Percentiles rank a stretch among this genome's conserved stretches.
Conservation (phyloP, 2,113 vertebrate genomes). For the Zeus faber region DNA sequence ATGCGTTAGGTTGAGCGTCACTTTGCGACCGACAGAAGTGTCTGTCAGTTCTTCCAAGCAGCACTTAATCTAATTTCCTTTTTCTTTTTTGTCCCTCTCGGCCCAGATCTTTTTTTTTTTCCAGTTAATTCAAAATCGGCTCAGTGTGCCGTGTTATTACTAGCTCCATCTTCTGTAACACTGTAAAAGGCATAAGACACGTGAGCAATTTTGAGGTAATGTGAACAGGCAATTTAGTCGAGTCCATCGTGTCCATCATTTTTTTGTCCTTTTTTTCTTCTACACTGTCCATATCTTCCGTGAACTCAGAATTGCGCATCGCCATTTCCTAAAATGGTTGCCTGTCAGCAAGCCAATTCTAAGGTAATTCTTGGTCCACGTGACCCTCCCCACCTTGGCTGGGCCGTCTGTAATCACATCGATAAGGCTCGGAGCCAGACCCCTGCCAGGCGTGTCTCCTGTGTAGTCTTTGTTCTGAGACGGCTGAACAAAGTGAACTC, state of each 20-base stretch:
- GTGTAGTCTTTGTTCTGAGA: constrained; percentile 37
- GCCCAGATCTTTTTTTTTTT: no score
- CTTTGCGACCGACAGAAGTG: no score
- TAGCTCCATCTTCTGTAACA: constrained; percentile 2
- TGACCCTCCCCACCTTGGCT: constrained; percentile 37
- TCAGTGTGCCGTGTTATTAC: no score
- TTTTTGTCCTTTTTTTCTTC: not conserved
- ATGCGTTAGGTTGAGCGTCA: no score
- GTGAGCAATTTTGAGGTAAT: not conserved
- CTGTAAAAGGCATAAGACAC: not conserved
- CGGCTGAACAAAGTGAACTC: constrained; percentile 15
- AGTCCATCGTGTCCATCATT: not conserved
- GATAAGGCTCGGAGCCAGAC: constrained; percentile 28
- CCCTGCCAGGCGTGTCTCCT: constrained; percentile 1
- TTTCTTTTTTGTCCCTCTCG: no score
- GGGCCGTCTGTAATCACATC: constrained; percentile 35
- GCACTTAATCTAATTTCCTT: no score
- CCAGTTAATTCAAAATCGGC: no score
- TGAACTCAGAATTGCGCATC: constrained; percentile 4
- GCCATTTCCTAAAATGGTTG: constrained; percentile 11
- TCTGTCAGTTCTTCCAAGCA: no score
- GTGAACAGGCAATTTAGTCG: not conserved
- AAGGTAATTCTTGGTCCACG: constrained; percentile 24
- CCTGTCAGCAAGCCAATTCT: not conserved
- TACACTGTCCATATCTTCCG: not conserved